Evolutionary conservation across 2,113 vertebrate species (phyloP).

Genomic region (Xerus inauris): DNA sequence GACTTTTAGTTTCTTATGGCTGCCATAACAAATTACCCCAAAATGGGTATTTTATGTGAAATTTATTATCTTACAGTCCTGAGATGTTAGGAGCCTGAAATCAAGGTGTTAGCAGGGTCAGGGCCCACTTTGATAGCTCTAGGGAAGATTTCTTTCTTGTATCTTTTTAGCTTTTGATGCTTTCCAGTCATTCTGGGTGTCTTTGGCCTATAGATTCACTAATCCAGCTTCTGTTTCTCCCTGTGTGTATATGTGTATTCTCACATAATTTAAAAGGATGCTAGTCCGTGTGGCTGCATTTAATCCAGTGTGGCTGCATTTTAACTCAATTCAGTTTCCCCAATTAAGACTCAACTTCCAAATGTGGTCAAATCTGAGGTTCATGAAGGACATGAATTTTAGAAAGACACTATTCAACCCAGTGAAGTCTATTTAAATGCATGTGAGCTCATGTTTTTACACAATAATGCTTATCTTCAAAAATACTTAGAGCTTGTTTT

Average conservation of each 20-base stretch:
- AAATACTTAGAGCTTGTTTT: not conserved
- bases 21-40: not conserved
- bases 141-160: not conserved
- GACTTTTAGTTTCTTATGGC: not conserved
- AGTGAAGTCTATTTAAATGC: not conserved
- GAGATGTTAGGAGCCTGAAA: not conserved
- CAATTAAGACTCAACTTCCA: not conserved
- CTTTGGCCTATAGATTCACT: not conserved
- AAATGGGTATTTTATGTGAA: not conserved
- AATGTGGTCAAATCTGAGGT: not conserved
- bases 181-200: not conserved
- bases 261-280: not conserved
- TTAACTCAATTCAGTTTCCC: not conserved
- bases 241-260: not conserved
- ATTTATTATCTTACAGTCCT: not conserved
- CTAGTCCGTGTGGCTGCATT: accelerated
- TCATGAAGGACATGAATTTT: not conserved
- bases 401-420: not conserved
- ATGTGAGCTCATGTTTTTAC: not conserved
- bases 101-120: not conserved
- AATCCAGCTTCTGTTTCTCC: not conserved
- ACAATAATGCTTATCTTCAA: not conserved
- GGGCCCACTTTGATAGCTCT: not conserved
- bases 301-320: not conserved
- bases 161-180: not conserved